Base-by-base conservation (phyloP, 2,113 vertebrate species). In the Saguinus imperator region DNA sequence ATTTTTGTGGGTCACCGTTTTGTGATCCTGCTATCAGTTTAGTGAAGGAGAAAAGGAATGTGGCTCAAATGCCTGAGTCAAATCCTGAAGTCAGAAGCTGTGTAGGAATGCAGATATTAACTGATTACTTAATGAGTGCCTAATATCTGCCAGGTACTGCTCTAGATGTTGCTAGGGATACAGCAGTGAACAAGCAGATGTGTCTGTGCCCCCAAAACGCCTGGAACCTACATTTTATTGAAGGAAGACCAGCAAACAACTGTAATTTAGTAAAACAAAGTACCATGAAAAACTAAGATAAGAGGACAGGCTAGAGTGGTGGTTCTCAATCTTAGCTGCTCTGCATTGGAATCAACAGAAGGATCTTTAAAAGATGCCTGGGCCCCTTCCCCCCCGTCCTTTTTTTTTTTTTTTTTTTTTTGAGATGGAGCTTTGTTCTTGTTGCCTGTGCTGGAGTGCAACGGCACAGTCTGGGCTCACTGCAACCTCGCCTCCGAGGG, bases 1-100 rank as follows among this genome's bases (percentile, higher is more conserved):
- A 14, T n/a, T 95, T 90, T 88, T 82, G 40, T 82, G 68, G 87
- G 66, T 91, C 83, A 79, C 68, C 21, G 40, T 94, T 88, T 89
- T 93, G 73, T 92, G 43, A 50, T 11, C 43, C 37, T 57, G 68
- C 86, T 92, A 90, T 95, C 3, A 25, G 75, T 40, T 5, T 12
- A 85, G 61, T 50, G 58, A 95, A 81, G 68, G 85, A 94, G 77
- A 89, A 73, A 76, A 86, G 27, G 76, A 83, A 48, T 3, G 4
- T 40, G 79, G 68, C 43, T 84, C 40, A 43, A 72, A 27, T 52
- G 50, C 75, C 70, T 14, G 37, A n/a, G 57, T 88, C 57, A 86
- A 72, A 84, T 57, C 52, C 43, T 29, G 35, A 87, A 29, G 70
- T 64, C 90, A 82, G 55, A 97, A 75, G 52, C 61, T 0, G 0